Percentiles rank a stretch among this genome's conserved stretches.
Conservation (phyloP, 2,888 invertebrate genomes). For the Meteorus colon region DNA sequence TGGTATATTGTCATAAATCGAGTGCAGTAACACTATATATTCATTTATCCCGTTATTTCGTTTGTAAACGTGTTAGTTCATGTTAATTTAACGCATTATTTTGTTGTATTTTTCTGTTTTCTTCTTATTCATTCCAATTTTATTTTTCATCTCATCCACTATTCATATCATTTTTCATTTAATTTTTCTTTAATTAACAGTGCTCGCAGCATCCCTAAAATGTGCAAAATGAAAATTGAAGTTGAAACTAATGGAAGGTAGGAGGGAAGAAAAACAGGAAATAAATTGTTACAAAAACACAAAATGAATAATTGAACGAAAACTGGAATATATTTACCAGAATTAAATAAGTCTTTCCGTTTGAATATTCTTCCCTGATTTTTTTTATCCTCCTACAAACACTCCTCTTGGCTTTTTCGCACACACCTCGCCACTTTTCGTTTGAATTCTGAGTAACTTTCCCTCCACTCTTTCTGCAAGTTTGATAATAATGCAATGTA, state of each 20-base stretch:
- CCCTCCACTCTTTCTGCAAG: constrained; percentile 98
- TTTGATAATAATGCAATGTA: background rate
- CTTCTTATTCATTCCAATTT: background rate
- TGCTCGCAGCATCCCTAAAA: constrained; percentile 69
- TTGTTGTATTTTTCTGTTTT: constrained; percentile 7
- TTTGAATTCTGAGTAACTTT: constrained; percentile 97
- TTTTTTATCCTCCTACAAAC: constrained; percentile 81
- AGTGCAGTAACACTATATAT: too few species aligned
- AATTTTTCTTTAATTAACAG: constrained; percentile 61
- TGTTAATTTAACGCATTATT: too few species aligned
- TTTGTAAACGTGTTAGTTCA: too few species aligned
- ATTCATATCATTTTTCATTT: constrained; percentile 50
- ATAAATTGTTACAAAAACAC: background rate
- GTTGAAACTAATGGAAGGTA: background rate
- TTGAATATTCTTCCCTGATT: constrained; percentile 73
- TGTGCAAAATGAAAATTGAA: background rate
- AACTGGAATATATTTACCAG: constrained; percentile 61
- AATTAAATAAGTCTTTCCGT: constrained; percentile 73
- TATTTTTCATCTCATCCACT: constrained; percentile 9
- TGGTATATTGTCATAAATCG: too few species aligned
- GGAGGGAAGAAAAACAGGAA: too few species aligned
- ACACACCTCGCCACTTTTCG: constrained; percentile 98
- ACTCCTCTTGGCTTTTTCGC: constrained; percentile 98
- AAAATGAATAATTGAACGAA: background rate
- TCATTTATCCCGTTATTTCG: too few species aligned